Conservation (phyloP, 2,797 vertebrate genomes). For the Sebastes vulpes region DNA sequence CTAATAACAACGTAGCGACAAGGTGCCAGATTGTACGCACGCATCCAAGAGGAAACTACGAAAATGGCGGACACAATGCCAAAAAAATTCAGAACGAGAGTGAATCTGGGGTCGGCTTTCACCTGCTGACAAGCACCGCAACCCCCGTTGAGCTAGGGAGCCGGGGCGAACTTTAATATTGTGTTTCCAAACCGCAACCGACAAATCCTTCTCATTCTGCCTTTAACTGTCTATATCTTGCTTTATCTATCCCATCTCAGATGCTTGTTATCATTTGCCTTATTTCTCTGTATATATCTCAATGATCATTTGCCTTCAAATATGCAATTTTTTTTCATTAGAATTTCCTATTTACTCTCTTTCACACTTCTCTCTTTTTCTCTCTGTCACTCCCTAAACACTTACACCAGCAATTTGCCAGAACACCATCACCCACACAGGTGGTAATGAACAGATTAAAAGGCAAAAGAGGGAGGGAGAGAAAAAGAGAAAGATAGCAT, state of each 20-base stretch:
- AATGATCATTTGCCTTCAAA: neutral
- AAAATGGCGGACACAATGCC: too few relatives aligned
- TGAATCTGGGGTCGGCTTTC: too few relatives aligned
- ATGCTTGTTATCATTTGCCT: neutral
- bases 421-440: constrained; percentile 13
- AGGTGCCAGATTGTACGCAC: too few relatives aligned
- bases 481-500: neutral
- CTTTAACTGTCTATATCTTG: neutral
- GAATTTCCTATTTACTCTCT: neutral
- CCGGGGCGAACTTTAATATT: too few relatives aligned
- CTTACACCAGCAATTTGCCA: constrained; percentile 29
- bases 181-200: too few relatives aligned
- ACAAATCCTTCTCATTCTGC: too few relatives aligned
- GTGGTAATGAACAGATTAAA: constrained; percentile 34
- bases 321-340: neutral
- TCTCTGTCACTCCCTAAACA: neutral
- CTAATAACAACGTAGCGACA: too few relatives aligned
- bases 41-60: too few relatives aligned
- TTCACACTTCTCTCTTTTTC: neutral
- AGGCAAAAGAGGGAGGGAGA: constrained; percentile 1
- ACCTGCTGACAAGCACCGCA: too few relatives aligned
- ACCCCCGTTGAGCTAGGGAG: too few relatives aligned
- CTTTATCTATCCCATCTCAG: neutral
- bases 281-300: neutral
- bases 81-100: too few relatives aligned